phyloP scores from a whole-genome alignment of 2,797 vertebrate genomes.

The Scomberomorus guttatus region DNA sequence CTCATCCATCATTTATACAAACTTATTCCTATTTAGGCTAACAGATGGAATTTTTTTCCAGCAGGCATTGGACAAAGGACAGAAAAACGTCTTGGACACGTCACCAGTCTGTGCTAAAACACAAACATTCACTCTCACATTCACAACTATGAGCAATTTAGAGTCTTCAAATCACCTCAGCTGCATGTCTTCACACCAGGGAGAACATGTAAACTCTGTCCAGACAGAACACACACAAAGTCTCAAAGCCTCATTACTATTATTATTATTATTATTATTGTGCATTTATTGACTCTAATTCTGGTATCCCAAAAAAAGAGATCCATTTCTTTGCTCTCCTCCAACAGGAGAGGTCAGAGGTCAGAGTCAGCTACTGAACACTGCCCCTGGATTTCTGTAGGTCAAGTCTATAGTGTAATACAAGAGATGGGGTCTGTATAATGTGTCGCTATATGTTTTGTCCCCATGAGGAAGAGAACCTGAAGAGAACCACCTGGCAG shows the following conservation, averaged over 20 bases:
- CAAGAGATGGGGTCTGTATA: neutral
- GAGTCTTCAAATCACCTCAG: neutral
- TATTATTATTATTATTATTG: neutral
- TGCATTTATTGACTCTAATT: neutral
- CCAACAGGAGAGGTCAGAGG: conserved; percentile 14
- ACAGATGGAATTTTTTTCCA: conserved; percentile 7
- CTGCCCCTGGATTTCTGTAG: neutral
- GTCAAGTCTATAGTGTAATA: neutral
- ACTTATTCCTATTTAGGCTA: conserved; percentile 21
- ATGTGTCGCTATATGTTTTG: too few species aligned
- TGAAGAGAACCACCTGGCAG: too few species aligned
- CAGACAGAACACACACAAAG: neutral
- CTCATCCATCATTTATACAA: conserved; percentile 1
- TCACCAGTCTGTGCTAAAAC: neutral
- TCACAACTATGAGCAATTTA: too few species aligned
- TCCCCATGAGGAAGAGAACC: too few species aligned
- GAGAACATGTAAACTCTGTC: neutral
- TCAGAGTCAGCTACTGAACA: conserved; percentile 9
- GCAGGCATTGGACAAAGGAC: conserved; percentile 9
- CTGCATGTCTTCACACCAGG: neutral
- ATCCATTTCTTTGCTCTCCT: neutral
- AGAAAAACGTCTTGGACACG: neutral
- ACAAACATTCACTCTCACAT: neutral
- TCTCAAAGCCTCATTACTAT: neutral
- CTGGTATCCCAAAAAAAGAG: neutral